Percentiles rank a stretch among this genome's conserved stretches.
These are phyloP conservation scores for Cephalopholis sonnerati DNA, from an alignment of 2,113 vertebrate species.

Conservation along the genomic window DNA sequence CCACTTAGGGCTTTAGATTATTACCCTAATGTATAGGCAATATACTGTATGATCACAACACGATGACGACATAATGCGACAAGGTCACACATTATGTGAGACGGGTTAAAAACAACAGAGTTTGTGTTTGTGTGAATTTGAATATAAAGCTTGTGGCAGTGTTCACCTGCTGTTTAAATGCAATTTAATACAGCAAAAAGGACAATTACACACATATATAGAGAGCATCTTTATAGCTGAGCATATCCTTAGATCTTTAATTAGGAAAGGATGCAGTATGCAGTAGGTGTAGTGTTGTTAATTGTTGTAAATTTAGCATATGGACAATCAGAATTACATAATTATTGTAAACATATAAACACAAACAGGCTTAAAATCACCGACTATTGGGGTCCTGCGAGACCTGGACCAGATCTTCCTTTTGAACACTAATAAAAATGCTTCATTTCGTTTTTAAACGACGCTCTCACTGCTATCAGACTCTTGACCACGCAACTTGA, in stretches of 20 bases:
- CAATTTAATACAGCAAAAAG: background rate
- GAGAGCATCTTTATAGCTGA: constrained; percentile 5
- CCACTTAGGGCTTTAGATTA: constrained; percentile 65
- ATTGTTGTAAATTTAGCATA: background rate
- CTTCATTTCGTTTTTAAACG: background rate
- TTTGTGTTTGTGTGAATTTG: background rate
- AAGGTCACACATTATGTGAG: constrained; percentile 52
- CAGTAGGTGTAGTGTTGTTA: too few relatives aligned
- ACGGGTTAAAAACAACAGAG: background rate
- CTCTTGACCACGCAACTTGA: background rate
- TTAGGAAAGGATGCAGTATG: too few relatives aligned
- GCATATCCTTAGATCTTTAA: too few relatives aligned
- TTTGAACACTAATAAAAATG: constrained; percentile 13
- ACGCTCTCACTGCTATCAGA: background rate
- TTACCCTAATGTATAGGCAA: constrained; percentile 74
- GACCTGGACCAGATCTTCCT: constrained; percentile 23
- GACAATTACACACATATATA: background rate
- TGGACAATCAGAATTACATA: constrained; percentile 1
- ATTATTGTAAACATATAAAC: background rate
- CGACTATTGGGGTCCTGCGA: constrained; percentile 34
- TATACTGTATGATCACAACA: constrained; percentile 59
- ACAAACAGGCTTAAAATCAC: constrained; percentile 41
- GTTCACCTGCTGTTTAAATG: background rate
- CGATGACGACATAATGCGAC: constrained; percentile 53
- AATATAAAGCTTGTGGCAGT: background rate